Percentiles rank a stretch among this genome's conserved stretches.
These are phyloP conservation scores for Muscidifurax raptorellus DNA, from an alignment of 1,140 invertebrate species.

Conservation along the genomic window DNA sequence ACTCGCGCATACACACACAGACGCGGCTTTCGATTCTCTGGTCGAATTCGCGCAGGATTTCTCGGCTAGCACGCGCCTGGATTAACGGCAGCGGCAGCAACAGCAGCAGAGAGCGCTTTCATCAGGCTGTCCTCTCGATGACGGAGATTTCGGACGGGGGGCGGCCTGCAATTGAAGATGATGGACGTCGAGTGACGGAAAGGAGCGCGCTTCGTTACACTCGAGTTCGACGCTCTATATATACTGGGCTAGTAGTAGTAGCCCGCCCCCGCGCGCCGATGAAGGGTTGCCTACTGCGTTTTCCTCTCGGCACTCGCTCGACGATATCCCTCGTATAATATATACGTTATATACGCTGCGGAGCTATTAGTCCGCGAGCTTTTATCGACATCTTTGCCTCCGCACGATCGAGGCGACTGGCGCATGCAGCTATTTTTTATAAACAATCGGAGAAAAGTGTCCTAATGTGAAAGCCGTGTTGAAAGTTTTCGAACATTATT, in stretches of 20 bases:
- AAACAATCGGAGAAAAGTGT: not conserved
- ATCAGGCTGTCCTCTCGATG: constrained; percentile 40
- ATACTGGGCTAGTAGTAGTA: not conserved
- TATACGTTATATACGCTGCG: too few relatives aligned
- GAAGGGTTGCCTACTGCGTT: constrained; percentile 17
- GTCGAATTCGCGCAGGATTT: constrained; percentile 27
- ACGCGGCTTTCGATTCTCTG: constrained; percentile 9
- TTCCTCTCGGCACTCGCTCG: constrained; percentile 11
- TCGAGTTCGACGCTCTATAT: not conserved
- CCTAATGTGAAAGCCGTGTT: not conserved
- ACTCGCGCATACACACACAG: not conserved
- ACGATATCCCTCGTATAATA: not conserved
- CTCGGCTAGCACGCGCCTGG: not conserved
- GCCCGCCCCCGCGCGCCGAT: not conserved
- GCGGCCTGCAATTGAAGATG: constrained; percentile 33
- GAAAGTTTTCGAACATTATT: not conserved
- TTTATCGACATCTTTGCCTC: not conserved
- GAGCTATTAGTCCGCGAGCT: constrained; percentile 4
- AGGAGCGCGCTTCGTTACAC: constrained; percentile 42
- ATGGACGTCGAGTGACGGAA: constrained; percentile 46
- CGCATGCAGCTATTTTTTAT: not conserved
- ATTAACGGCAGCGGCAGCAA: not conserved
- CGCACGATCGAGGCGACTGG: not conserved
- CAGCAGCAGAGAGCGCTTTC: constrained; percentile 9
- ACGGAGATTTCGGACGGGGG: constrained; percentile 15